Conservation (phyloP, 2,888 invertebrate species). For the Thyatira batis region DNA sequence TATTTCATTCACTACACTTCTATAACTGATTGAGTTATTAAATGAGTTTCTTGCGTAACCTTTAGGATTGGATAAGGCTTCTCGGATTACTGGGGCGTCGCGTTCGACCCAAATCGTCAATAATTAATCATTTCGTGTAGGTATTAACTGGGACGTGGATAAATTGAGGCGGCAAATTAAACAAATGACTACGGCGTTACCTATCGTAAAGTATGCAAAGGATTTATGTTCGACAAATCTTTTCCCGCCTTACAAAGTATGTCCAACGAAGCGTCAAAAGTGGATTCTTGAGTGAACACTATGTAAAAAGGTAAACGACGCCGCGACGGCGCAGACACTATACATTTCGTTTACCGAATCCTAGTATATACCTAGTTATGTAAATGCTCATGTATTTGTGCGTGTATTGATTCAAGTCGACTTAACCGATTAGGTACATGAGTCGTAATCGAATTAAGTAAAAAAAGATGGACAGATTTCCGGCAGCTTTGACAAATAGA, state of each 20-base stretch:
- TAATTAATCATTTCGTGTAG: constrained; percentile 67
- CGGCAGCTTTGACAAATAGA: no score
- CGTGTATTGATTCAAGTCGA: no score
- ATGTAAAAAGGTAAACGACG: no score
- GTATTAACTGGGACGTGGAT: constrained; percentile 44
- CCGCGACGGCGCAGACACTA: no score
- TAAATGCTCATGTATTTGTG: no score
- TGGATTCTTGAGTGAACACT: not conserved
- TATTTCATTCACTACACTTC: constrained; percentile 16
- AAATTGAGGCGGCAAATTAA: constrained; percentile 43
- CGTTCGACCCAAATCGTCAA: constrained; percentile 59
- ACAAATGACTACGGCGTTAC: constrained; percentile 30
- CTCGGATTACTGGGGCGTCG: constrained; percentile 50
- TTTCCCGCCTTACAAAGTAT: not conserved
- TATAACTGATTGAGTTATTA: constrained; percentile 29
- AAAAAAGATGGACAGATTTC: no score
- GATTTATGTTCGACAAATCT: constrained; percentile 4
- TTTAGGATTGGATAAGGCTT: constrained; percentile 35
- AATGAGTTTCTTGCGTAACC: constrained; percentile 35
- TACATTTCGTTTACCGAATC: no score
- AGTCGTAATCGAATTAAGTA: no score
- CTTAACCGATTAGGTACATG: no score
- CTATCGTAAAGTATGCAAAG: constrained; percentile 9
- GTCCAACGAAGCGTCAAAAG: not conserved
- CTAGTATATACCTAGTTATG: no score